Base-by-base conservation (phyloP, 1,140 invertebrate species). In the Portunus trituberculatus region DNA sequence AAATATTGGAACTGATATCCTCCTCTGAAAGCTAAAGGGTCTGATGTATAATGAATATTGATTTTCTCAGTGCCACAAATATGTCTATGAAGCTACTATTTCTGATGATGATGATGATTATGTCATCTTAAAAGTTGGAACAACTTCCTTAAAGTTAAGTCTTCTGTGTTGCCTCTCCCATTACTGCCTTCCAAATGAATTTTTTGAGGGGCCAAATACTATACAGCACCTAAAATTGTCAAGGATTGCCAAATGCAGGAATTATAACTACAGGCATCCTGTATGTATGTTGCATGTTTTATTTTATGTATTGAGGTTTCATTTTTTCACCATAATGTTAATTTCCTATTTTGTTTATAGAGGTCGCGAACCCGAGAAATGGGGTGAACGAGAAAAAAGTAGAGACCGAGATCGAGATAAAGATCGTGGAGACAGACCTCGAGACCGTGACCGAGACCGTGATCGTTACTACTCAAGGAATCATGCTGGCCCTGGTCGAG, bases 281-380 rank as follows among this genome's bases (percentile, higher is more conserved):
- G 39, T 39, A 39, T 39, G 6, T 39, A 39, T 39, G 6, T 39
- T 39, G 39, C 39, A 39, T 39, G 39, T 39, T 39, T 39, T 39
- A 39, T 39, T 39, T 39, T 2, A 39, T 39, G 39, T 39, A 6
- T 39, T 39, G 39, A 39, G 39, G 39, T 39, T 39, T 39, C 1
- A 39, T 39, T 39, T 39, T 39, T 39, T 39, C 39, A 39, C 39
- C 39, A 29, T n/a, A n/a, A 31, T 82, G 32, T 32, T 93, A n/a
- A 12, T 28, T 45, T 93, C 76, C 16, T 83, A 39, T 91, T 94
- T 16, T 83, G 16, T 31, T 91, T 84, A 84, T 32, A 95, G 95
- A 82, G 95, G 95, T 39, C 52, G 95, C 12, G 95, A 95, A 93
- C 87, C 87, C 4, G 95, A 95, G 16, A 95, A 95, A 48, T 95